Base-by-base conservation (phyloP, 37 sponge, comb jelly and placozoan species). In the Crambe crambe region DNA sequence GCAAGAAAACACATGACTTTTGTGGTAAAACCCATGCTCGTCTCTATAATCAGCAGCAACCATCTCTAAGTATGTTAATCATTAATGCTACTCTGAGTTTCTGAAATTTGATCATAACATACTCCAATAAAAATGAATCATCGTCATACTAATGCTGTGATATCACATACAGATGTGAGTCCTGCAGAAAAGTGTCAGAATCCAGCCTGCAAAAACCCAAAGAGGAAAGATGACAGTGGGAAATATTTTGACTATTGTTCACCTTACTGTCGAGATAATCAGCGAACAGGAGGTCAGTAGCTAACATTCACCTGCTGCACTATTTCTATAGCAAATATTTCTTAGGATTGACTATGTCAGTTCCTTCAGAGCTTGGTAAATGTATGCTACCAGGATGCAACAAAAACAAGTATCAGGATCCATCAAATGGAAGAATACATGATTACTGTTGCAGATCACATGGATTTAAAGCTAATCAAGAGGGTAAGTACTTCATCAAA, bases 391-490 rank as follows among this genome's bases (percentile, higher is more conserved):
- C 92, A 56, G 84, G 80, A 54, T 91, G 92, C 51, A 62, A 1
- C 20, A 37, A 70, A 2, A 83, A 56, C 37, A 78, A 51, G 32
- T 83, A 74, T 58, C 29, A 56, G 37, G 92, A 87, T 39, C 66
- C 70, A n/a, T 74, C 70, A 4, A 85, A 79, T 34, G 87, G 84
- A 1, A 62, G 69, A 37, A 38, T 83, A 30, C 79, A 87, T 38
- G 77, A 83, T 27, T 91, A 37, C 54, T 91, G 92, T 83, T 78
- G 83, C 54, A 82, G 78, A 72, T 67, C 75, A 0, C 91, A 90
- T 68, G 91, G 86, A 20, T 25, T 0, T 21, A 66, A 40, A 40
- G 84, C 84, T 10, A 54, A 9, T 12, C 3, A 25, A 15, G 37
- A 29, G 68, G 77, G 84, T 69, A 41, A 27, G 74, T 20, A 15